phyloP scores from a whole-genome alignment of 2,888 invertebrate genomes.

The Eristalinus aeneus region DNA sequence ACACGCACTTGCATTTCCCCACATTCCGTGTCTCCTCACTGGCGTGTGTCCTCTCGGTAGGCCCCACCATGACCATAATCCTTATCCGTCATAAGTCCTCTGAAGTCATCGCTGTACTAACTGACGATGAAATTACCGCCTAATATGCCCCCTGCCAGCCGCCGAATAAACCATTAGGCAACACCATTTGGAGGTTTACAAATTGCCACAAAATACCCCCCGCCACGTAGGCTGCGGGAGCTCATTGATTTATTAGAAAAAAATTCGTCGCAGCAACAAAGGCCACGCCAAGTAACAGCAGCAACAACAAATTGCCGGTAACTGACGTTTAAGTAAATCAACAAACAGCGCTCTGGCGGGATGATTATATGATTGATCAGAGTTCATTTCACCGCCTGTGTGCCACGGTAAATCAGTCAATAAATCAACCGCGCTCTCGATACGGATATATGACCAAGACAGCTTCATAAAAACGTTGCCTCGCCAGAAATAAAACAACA shows the following conservation, averaged over 20 bases:
- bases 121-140: neutral
- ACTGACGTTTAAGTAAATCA: neutral
- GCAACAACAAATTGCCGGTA: neutral
- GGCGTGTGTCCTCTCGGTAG: neutral
- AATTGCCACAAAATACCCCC: neutral
- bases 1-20: neutral
- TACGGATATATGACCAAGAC: conserved; percentile 12
- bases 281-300: neutral
- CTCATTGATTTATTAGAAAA: neutral
- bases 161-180: neutral
- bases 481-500: neutral
- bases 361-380: conserved; percentile 50
- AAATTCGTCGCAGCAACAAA: neutral
- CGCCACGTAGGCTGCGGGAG: neutral
- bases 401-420: conserved; percentile 19
- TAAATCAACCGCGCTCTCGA: conserved; percentile 26
- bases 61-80: neutral
- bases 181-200: neutral
- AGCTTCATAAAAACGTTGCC: conserved; percentile 4
- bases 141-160: neutral
- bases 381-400: conserved; percentile 21
- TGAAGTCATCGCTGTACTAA: neutral
- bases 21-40: neutral
- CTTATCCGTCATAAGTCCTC: neutral
- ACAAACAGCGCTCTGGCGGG: neutral